phyloP scores from a whole-genome alignment of 2,113 vertebrate species.

The Manacus vitellinus region DNA sequence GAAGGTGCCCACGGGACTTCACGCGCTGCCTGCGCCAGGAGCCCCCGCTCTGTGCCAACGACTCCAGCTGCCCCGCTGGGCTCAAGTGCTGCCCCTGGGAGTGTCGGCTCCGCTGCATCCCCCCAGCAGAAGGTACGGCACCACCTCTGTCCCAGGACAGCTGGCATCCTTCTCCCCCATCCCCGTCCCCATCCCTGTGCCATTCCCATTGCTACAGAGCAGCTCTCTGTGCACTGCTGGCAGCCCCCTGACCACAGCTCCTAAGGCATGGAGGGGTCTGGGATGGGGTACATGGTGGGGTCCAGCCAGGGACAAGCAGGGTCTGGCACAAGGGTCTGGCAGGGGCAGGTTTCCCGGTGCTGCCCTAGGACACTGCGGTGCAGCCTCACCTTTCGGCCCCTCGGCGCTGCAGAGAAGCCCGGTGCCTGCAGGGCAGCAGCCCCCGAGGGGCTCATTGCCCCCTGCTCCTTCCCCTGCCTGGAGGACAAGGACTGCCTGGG shows the following conservation, averaged over 20 bases:
- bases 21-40: not conserved
- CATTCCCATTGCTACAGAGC: not conserved
- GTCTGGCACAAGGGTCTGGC: not conserved
- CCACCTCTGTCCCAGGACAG: not conserved
- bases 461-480: constrained; percentile 45
- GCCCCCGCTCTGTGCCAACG: not conserved
- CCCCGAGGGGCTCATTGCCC: not conserved
- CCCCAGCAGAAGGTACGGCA: not conserved
- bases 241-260: not conserved
- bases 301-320: not conserved
- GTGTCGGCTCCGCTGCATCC: constrained; percentile 2
- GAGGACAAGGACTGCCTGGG: constrained; percentile 42
- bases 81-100: constrained; percentile 34
- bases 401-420: not conserved
- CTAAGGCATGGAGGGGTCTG: not conserved
- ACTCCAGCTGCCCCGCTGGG: not conserved
- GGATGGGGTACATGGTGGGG: not conserved
- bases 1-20: constrained; percentile 27
- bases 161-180: not conserved
- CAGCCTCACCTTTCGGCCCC: not conserved
- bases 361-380: accelerated
- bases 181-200: not conserved
- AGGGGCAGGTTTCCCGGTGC: not conserved
- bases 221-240: not conserved
- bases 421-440: not conserved